Evolutionary conservation across 2,797 vertebrate genomes (phyloP).

Genomic region (Capromys pilorides): DNA sequence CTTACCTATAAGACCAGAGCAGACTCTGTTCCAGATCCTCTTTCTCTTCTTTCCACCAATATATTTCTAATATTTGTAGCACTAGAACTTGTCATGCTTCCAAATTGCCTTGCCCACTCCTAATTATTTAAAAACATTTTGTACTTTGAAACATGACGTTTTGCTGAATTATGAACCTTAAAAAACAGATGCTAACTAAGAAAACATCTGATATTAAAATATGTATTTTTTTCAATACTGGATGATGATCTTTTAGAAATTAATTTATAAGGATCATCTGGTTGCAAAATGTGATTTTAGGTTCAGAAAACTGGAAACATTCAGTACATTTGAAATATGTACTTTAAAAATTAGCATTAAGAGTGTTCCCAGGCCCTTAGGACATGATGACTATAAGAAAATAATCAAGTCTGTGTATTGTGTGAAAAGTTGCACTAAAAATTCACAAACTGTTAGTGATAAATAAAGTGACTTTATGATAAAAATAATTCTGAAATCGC

Average conservation of each 20-base stretch:
- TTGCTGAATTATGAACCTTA: conserved; percentile 81
- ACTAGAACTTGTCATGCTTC: conserved; percentile 53
- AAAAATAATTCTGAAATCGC: not conserved
- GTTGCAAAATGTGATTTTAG: conserved; percentile 83
- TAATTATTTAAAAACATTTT: conserved; percentile 83
- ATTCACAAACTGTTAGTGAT: not conserved
- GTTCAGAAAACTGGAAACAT: conserved; percentile 73
- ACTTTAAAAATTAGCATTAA: conserved; percentile 73
- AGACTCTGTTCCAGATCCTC: not conserved
- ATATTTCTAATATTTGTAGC: conserved; percentile 2
- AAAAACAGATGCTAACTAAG: conserved; percentile 83
- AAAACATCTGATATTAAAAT: conserved; percentile 85
- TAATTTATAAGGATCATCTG: conserved; percentile 84
- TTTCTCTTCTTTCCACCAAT: not conserved
- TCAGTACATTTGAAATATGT: conserved; percentile 70
- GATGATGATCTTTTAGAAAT: conserved; percentile 80
- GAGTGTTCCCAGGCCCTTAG: conserved; percentile 72
- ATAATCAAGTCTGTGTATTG: conserved; percentile 54
- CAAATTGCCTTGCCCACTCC: conserved; percentile 75
- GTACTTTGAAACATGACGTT: conserved; percentile 84
- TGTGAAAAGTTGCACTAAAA: conserved; percentile 51
- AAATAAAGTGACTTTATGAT: conserved; percentile 47
- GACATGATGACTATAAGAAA: conserved; percentile 73
- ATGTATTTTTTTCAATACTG: conserved; percentile 75
- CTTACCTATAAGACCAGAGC: conserved; percentile 33